Percentiles rank a stretch among this genome's conserved stretches.
Conservation (phyloP, 2,113 vertebrate species). For the Callopanchax toddi region DNA sequence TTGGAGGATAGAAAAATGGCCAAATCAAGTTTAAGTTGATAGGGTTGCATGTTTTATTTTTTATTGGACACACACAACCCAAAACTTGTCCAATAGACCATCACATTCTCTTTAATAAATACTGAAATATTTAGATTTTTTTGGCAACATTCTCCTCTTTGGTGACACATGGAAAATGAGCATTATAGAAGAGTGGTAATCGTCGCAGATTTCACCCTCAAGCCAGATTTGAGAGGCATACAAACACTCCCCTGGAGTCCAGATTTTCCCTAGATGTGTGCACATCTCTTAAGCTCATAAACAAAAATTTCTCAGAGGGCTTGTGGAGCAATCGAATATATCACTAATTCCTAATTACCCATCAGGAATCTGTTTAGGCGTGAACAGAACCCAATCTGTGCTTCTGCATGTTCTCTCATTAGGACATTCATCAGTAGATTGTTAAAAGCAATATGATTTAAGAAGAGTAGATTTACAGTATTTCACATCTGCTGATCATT, state of each 20-base stretch:
- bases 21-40: neutral
- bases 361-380: slow-evolving; percentile 53
- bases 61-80: neutral
- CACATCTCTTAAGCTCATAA: slow-evolving; percentile 30
- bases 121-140: too few relatives aligned
- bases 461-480: slow-evolving; percentile 26
- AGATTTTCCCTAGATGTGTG: slow-evolving; percentile 29
- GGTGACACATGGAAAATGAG: neutral
- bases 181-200: slow-evolving; percentile 47
- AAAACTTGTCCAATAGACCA: too few relatives aligned
- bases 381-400: slow-evolving; percentile 34
- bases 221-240: slow-evolving; percentile 36
- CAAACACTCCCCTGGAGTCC: slow-evolving; percentile 23
- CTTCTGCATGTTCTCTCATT: slow-evolving; percentile 35
- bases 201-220: slow-evolving; percentile 38
- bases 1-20: neutral
- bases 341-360: slow-evolving; percentile 65
- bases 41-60: too few relatives aligned
- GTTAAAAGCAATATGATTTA: slow-evolving; percentile 38
- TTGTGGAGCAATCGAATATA: slow-evolving; percentile 49
- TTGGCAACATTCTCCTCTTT: too few relatives aligned
- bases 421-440: slow-evolving; percentile 33
- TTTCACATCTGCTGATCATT: slow-evolving; percentile 39
- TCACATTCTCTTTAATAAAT: neutral
- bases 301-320: slow-evolving; percentile 50